phyloP scores from a whole-genome alignment of 2,113 vertebrate genomes.

The Malaclemys terrapin region DNA sequence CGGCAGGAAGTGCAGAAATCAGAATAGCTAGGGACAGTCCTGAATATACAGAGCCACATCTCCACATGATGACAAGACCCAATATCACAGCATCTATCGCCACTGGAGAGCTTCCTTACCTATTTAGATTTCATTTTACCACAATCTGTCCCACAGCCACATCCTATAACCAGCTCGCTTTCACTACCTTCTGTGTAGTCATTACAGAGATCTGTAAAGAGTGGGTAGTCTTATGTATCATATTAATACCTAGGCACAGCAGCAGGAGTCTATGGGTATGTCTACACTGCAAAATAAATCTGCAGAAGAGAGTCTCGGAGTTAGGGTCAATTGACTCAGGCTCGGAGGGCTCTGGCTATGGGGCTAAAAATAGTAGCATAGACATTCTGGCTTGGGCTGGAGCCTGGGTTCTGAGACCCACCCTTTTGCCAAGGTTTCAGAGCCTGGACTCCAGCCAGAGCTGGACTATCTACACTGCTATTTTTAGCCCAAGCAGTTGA shows the following conservation, averaged over 20 bases:
- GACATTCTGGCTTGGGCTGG: neutral
- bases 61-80: neutral
- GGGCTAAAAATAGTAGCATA: neutral
- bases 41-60: neutral
- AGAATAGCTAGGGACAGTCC: no score
- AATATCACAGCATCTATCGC: fast-evolving
- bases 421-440: neutral
- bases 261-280: conserved; percentile 13
- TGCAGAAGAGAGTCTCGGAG: neutral
- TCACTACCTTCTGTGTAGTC: neutral
- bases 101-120: neutral
- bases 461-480: neutral
- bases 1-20: no score
- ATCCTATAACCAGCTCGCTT: neutral
- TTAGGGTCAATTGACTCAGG: neutral
- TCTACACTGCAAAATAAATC: neutral
- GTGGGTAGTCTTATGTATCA: conserved; percentile 8
- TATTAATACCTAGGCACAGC: conserved; percentile 24
- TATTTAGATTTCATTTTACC: conserved; percentile 9
- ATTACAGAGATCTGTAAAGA: conserved; percentile 10
- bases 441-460: neutral
- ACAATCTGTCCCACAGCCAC: neutral
- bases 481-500: neutral
- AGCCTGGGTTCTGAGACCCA: neutral
- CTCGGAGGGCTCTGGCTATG: neutral